Evolutionary conservation across 1,140 invertebrate species (phyloP), one percentile per base, ranked within the genome.

Genomic region (Sweltsa coloradensis): DNA sequence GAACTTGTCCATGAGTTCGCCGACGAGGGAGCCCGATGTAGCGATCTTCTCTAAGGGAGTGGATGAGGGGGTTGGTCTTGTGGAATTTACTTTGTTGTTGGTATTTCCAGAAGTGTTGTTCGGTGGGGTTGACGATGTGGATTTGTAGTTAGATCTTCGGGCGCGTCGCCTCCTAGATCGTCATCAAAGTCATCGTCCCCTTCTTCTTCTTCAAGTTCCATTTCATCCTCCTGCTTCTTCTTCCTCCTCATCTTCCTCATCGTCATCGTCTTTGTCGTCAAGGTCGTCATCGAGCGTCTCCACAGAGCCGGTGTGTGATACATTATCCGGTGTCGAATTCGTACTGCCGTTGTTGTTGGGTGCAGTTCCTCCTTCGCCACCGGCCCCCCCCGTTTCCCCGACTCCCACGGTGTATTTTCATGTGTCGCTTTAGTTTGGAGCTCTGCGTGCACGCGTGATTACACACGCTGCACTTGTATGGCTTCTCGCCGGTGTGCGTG

Each of bases 1-100:
- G 60, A 95, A 93, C 62, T 94, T 91, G 60, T 95, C 89, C 87
- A 97, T 97, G 2, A 97, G 74, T 64, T 97, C 92, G 9, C 89
- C 89, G 21, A 97, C 86, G n/a, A 97, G 69, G 19, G 89, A 88
- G 44, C 79, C 78, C 40, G 76, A 70, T 48, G 60, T 61, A 55
- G 52, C 54, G 16, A 57, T 34, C 44, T 66, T 62, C 21, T 59
- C 59, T 5, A 55, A 50, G 16, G 62, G 57, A 0, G 54, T 57
- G 16, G 57, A 51, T 21, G 60, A 54, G 3, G 57, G 64, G 19
- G 67, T 58, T 0, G 55, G 61, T 0, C 63, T 57, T 26, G 67
- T 65, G 22, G 59, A 57, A 14, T 65, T 59, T 31, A 60, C 56
- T 3, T 52, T 57, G 22, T 64, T 62, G 57, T 58, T 60, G 58